phyloP scores from a whole-genome alignment of 2,797 vertebrate species.

The Xenentodon cancila region DNA sequence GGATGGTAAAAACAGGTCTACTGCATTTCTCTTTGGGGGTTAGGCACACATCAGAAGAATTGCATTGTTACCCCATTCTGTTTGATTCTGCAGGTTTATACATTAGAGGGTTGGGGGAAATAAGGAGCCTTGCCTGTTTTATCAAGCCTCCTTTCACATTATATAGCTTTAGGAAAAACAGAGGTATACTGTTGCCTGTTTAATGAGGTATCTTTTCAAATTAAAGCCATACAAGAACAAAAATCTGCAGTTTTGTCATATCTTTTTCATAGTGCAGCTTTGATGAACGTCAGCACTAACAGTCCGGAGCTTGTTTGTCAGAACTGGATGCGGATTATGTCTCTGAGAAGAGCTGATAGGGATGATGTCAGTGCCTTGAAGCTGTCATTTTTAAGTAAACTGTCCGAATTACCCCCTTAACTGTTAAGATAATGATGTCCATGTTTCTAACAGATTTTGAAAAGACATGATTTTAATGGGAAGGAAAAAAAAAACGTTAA shows the following conservation, averaged over 20 bases:
- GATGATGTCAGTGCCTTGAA: constrained; percentile 4
- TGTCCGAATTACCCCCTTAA: constrained; percentile 17
- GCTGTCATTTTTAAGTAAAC: constrained; percentile 27
- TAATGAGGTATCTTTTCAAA: constrained; percentile 20
- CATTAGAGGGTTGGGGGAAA: constrained; percentile 1
- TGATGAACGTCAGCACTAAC: constrained; percentile 22
- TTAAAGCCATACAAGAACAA: not conserved
- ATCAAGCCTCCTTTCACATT: constrained; percentile 14
- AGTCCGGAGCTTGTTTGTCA: constrained; percentile 12
- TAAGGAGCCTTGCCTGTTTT: constrained; percentile 2
- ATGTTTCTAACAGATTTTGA: constrained; percentile 20
- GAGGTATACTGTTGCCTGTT: constrained; percentile 5
- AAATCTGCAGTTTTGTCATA: not conserved
- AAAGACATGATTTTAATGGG: constrained; percentile 11
- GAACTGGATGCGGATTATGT: constrained; percentile 1
- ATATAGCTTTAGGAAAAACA: not conserved
- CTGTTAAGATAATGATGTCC: constrained; percentile 27
- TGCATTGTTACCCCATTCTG: not conserved
- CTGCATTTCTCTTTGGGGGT: not conserved
- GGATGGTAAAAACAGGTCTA: not conserved
- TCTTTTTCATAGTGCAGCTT: constrained; percentile 14
- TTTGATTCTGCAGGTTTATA: constrained; percentile 29
- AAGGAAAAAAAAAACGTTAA: not conserved
- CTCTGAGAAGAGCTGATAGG: constrained; percentile 12
- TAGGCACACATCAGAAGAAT: constrained; percentile 1